Evolutionary conservation across 2,888 invertebrate species (phyloP), one percentile per base, ranked within the genome.

Genomic region (Panzeria rudis): DNA sequence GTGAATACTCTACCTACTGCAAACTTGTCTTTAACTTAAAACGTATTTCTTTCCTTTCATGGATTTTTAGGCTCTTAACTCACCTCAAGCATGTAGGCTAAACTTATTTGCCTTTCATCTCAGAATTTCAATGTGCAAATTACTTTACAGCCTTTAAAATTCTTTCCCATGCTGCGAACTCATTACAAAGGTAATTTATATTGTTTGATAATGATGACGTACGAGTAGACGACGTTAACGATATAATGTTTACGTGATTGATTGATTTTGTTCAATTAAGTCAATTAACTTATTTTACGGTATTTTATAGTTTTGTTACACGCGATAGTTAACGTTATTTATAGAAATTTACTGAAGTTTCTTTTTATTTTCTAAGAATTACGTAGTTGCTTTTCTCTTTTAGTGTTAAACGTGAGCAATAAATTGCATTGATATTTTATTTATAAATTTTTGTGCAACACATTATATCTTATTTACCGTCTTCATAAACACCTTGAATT

Each of bases 201-300:
- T 64, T 72, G 44, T 54, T 54, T 71, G 44, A 54, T 54, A 47
- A 54, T 54, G 29, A 52, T 52, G 54, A 66, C 41, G 29, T 25
- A 56, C n/a, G 52, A 17, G 25, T 50, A 23, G 52, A 61, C 38
- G 32, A n/a, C 11, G n/a, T 23, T n/a, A 52, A 41, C 32, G 52
- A 17, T 50, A 54, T 50, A 72, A 64, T 56, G 23, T 68, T 72
- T 38, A 84, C 71, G 66, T 80, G 79, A 84, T 77, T 69, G 77
- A 78, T 73, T 78, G 84, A 81, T 73, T 78, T 77, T 73, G 9
- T 81, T 82, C 73, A 85, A 85, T 85, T 82, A 62, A 81, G 62
- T 82, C 78, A 82, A 85, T 85, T 85, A 81, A 81, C 77, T 84
- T 82, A 78, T 77, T 82, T 82, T 64, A 78, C 17, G 75, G 72